phyloP scores from a whole-genome alignment of 2,797 vertebrate genomes.

The Acridotheres tristis region DNA sequence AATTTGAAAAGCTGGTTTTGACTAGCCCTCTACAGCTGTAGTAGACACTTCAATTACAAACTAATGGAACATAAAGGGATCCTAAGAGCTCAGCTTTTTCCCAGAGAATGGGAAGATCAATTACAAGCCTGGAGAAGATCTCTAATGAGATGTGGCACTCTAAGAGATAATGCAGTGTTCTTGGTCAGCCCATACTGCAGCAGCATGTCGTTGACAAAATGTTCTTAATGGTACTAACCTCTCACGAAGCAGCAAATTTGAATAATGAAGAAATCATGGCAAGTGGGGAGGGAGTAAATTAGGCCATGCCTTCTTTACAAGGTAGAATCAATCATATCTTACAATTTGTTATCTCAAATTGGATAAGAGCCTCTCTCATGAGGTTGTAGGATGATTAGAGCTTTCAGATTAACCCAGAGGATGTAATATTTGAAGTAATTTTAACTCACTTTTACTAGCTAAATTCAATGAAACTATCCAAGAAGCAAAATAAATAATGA shows the following conservation, averaged over 20 bases:
- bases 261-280: fast-evolving
- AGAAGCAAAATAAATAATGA: background rate
- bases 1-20: background rate
- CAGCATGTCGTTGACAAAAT: background rate
- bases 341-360: background rate
- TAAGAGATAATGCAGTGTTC: background rate
- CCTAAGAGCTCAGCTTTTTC: background rate
- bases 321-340: background rate
- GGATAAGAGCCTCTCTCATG: background rate
- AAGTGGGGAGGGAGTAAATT: background rate
- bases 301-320: background rate
- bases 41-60: background rate
- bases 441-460: background rate
- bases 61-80: background rate
- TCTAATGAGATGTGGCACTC: background rate
- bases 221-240: background rate
- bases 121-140: background rate
- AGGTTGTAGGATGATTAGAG: background rate
- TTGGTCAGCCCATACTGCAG: background rate
- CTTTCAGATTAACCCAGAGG: background rate
- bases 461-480: background rate
- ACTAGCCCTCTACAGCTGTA: background rate
- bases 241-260: background rate
- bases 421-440: background rate
- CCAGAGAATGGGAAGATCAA: background rate